Evolutionary conservation across 1,140 invertebrate species (phyloP).

Genomic region (Ladona fulva): DNA sequence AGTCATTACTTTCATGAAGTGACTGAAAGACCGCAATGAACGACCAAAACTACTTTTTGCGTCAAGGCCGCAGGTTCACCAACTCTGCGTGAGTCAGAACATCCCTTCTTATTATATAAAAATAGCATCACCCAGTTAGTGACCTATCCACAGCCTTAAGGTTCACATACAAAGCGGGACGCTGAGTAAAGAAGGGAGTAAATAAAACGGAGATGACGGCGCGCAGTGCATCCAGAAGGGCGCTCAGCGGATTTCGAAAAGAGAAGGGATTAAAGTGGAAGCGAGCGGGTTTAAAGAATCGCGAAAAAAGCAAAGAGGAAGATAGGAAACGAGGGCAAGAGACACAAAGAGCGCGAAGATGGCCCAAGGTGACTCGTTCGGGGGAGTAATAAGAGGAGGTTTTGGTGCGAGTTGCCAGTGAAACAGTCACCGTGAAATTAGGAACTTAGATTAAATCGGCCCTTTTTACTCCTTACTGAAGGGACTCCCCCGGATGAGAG

Average conservation of each 20-base stretch:
- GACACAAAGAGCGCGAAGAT: not conserved
- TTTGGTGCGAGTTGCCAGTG: not conserved
- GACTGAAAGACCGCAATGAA: no score
- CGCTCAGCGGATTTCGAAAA: not conserved
- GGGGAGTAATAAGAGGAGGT: not conserved
- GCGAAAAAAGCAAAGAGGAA: not conserved
- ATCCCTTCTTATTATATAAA: no score
- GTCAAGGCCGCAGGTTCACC: no score
- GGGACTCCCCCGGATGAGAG: not conserved
- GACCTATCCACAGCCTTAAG: no score
- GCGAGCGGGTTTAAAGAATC: not conserved
- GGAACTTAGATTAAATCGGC: conserved; percentile 9
- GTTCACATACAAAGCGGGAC: no score
- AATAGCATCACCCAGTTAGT: no score
- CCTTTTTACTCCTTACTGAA: not conserved
- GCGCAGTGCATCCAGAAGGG: no score
- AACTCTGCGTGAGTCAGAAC: no score
- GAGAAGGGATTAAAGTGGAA: not conserved
- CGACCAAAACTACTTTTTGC: no score
- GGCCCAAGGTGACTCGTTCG: not conserved
- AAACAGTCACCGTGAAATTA: conserved; percentile 9
- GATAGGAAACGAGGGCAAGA: not conserved
- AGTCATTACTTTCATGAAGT: no score
- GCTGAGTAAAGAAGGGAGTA: no score
- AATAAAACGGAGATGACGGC: no score